A percentile compares a stretch with the other conserved stretches of the same genome.
Evolutionary conservation across 2,888 invertebrate genomes (phyloP).

Genomic region (Drosophila austrosaltans): DNA sequence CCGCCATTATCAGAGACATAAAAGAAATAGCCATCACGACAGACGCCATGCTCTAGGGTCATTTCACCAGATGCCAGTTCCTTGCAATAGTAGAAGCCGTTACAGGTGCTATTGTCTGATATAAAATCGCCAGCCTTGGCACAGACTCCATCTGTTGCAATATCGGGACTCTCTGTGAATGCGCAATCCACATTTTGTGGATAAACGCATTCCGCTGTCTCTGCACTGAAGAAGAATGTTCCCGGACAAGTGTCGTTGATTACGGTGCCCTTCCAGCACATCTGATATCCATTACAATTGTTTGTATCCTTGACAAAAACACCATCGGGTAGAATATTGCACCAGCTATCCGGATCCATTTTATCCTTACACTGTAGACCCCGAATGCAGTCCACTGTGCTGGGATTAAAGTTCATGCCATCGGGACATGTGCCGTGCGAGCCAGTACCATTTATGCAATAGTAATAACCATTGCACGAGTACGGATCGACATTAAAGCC

Average conservation of each 20-base stretch:
- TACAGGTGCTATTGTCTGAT: conserved; percentile 70
- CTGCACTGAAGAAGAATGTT: conserved; percentile 68
- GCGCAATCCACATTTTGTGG: conserved; percentile 62
- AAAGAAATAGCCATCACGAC: conserved; percentile 72
- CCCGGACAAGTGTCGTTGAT: conserved; percentile 69
- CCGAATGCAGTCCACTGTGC: conserved; percentile 66
- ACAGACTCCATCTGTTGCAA: conserved; percentile 57
- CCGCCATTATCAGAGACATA: conserved; percentile 59
- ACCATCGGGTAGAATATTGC: conserved; percentile 79
- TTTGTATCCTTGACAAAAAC: conserved; percentile 64
- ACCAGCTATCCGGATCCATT: conserved; percentile 69
- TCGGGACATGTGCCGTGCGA: conserved; percentile 59
- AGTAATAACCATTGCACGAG: conserved; percentile 77
- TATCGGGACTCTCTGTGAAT: conserved; percentile 34
- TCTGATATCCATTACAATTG: conserved; percentile 69
- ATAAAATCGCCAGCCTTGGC: conserved; percentile 62
- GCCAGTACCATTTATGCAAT: conserved; percentile 69
- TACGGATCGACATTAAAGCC: conserved; percentile 78
- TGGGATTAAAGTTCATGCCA: conserved; percentile 71
- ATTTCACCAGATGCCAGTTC: conserved; percentile 38
- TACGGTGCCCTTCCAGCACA: conserved; percentile 65
- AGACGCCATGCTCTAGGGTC: conserved; percentile 59
- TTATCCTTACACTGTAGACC: conserved; percentile 61
- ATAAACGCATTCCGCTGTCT: conserved; percentile 66
- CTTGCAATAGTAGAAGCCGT: conserved; percentile 78